Evolutionary conservation across 1,140 invertebrate genomes (phyloP).

Genomic region (Lamellibrachia luymesi): DNA sequence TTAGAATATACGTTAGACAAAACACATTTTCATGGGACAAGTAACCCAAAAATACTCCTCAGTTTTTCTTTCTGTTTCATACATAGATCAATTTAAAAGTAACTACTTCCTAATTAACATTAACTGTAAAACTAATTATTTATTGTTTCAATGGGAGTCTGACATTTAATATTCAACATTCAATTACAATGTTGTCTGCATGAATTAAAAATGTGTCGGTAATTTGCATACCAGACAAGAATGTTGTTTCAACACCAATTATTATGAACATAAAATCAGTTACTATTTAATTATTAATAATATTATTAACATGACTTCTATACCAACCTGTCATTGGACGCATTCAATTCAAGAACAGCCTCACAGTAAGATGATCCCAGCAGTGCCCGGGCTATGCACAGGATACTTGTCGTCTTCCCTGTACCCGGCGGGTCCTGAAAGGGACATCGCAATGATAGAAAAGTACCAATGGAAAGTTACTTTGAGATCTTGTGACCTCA

Average conservation of each 20-base stretch:
- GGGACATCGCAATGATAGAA: not conserved
- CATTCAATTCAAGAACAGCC: slow-evolving; percentile 94
- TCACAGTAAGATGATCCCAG: slow-evolving; percentile 81
- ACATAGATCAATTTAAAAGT: not conserved
- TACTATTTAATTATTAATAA: not conserved
- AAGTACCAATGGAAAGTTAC: slow-evolving; percentile 17
- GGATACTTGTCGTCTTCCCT: slow-evolving; percentile 97
- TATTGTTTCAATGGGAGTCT: not conserved
- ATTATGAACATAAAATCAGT: not conserved
- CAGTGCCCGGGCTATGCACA: slow-evolving; percentile 87
- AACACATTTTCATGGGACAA: too few species aligned
- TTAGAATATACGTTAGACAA: too few species aligned
- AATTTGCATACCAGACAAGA: not conserved
- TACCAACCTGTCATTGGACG: slow-evolving; percentile 81
- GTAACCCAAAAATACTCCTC: too few species aligned
- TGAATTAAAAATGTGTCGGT: not conserved
- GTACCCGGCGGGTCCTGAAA: slow-evolving; percentile 69
- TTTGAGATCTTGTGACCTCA: not conserved
- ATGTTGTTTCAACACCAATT: not conserved
- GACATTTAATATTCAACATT: not conserved
- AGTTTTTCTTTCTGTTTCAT: too few species aligned
- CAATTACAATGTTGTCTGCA: not conserved
- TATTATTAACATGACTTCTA: not conserved
- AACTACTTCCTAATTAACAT: not conserved
- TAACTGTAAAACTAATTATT: not conserved